A percentile compares a stretch with the other conserved stretches of the same genome.
phyloP scores from a whole-genome alignment of 2,888 invertebrate species.

The Iselma pallidipennis region DNA sequence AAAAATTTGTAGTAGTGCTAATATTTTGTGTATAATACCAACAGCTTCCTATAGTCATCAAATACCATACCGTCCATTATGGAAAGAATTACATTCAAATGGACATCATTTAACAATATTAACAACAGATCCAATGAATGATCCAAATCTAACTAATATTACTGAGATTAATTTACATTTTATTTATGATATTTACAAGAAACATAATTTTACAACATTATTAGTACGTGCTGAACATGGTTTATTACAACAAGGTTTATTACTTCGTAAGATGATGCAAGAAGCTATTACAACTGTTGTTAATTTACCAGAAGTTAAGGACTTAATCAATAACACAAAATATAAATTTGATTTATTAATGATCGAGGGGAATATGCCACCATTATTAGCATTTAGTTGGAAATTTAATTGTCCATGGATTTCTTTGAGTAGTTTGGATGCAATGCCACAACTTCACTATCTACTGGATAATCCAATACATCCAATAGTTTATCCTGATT shows the following conservation, averaged over 20 bases:
- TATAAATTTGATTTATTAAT: slow-evolving; percentile 48
- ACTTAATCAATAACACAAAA: slow-evolving; percentile 42
- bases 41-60: slow-evolving; percentile 44
- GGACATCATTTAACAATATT: slow-evolving; percentile 49
- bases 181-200: slow-evolving; percentile 2
- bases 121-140: slow-evolving; percentile 41
- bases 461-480: slow-evolving; percentile 46
- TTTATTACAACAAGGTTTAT: neutral
- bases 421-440: slow-evolving; percentile 45
- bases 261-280: slow-evolving; percentile 21
- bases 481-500: slow-evolving; percentile 47
- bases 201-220: neutral
- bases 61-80: slow-evolving; percentile 38
- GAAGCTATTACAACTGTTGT: slow-evolving; percentile 18
- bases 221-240: neutral
- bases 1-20: slow-evolving; percentile 24
- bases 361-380: slow-evolving; percentile 42
- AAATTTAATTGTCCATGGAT: slow-evolving; percentile 48
- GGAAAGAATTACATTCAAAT: slow-evolving; percentile 38
- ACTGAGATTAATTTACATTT: slow-evolving; percentile 33
- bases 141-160: slow-evolving; percentile 28
- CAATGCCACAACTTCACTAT: slow-evolving; percentile 39
- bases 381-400: slow-evolving; percentile 42
- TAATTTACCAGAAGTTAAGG: slow-evolving; percentile 36
- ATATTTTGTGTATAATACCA: slow-evolving; percentile 39